A percentile compares a stretch with the other conserved stretches of the same genome.
Conservation (phyloP, 2,888 invertebrate species). For the Osedax frankpressi region DNA sequence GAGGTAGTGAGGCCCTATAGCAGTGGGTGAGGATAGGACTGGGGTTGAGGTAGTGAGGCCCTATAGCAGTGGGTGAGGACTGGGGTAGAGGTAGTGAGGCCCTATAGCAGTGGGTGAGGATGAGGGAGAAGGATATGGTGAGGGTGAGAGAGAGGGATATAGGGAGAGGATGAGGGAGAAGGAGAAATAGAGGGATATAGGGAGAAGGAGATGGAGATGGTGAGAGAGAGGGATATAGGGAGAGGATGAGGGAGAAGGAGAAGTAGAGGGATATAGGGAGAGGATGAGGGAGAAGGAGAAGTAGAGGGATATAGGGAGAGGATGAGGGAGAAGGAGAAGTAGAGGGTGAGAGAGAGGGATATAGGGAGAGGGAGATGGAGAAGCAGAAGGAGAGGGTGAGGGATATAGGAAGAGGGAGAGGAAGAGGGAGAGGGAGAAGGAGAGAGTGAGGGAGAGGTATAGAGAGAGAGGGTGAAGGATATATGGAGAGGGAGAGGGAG, state of each 20-base stretch:
- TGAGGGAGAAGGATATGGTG: neutral
- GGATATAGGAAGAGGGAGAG: neutral
- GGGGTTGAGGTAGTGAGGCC: no score
- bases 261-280: neutral
- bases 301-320: neutral
- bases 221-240: neutral
- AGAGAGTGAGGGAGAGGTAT: neutral
- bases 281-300: neutral
- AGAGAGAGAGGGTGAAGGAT: neutral
- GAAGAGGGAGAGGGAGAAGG: neutral
- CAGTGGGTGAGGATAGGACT: no score
- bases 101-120: neutral
- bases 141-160: neutral
- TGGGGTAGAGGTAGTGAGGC: neutral
- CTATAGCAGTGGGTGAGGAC: no score
- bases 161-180: neutral
- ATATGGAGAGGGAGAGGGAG: neutral
- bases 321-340: neutral
- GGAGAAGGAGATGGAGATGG: neutral
- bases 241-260: neutral
- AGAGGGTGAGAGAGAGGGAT: neutral
- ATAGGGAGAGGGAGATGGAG: neutral
- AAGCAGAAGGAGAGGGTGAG: neutral
- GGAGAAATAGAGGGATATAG: no score
- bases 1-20: no score